A percentile compares a stretch with the other conserved stretches of the same genome.
Evolutionary conservation across 2,888 invertebrate species (phyloP).

Genomic region (Noctua pronuba): DNA sequence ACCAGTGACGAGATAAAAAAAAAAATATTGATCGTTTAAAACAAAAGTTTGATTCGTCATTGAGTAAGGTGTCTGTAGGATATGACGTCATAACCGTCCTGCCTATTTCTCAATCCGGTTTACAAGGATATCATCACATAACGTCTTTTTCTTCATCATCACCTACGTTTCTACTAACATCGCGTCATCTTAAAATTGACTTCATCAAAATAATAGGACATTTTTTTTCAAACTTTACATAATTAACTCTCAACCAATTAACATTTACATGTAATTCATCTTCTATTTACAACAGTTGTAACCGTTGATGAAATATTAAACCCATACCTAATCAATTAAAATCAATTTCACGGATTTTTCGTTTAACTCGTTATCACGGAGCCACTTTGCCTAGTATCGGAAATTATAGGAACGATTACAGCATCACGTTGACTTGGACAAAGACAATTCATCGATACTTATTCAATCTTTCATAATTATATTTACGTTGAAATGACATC

Average conservation of each 20-base stretch:
- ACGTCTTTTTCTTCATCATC: neutral
- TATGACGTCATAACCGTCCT: neutral
- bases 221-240: neutral
- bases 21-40: neutral
- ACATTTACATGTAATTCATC: conserved; percentile 2
- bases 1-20: neutral
- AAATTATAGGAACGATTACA: conserved; percentile 8
- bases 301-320: conserved; percentile 29
- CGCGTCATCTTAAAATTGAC: neutral
- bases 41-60: neutral
- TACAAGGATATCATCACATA: neutral
- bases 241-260: neutral
- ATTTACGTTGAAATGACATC: neutral
- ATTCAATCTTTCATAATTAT: neutral
- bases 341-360: conserved; percentile 36
- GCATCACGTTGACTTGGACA: neutral
- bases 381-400: neutral
- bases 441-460: neutral
- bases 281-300: conserved; percentile 21
- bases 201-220: neutral
- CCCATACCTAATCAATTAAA: conserved; percentile 39
- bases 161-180: neutral
- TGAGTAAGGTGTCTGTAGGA: neutral
- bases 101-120: neutral
- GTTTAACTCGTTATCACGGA: conserved; percentile 24